These are phyloP conservation scores for Xiphydria camelus DNA, from an alignment of 2,888 invertebrate species.

Conservation along the genomic window DNA sequence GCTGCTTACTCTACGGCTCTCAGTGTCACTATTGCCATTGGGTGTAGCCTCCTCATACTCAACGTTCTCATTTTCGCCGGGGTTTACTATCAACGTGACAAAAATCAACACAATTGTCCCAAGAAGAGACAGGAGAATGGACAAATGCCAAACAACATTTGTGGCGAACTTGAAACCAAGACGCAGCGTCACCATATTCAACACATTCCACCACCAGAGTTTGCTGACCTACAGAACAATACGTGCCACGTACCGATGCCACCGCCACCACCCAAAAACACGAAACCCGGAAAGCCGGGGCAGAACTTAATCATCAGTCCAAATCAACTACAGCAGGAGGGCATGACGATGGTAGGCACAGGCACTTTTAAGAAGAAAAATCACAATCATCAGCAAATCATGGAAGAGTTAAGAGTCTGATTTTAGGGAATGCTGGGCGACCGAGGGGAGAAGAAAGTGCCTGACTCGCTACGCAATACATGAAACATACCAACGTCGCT, in stretches of 20 bases:
- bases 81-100: conserved; percentile 90
- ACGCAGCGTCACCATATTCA: conserved; percentile 80
- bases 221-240: conserved; percentile 77
- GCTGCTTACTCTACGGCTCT: conserved; percentile 89
- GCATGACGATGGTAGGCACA: conserved; percentile 71
- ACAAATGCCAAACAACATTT: conserved; percentile 86
- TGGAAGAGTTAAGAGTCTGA: conserved; percentile 88
- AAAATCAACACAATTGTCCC: conserved; percentile 61
- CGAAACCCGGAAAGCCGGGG: conserved; percentile 58
- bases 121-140: conserved; percentile 81
- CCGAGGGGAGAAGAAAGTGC: no score
- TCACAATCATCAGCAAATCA: conserved; percentile 59
- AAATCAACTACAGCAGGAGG: conserved; percentile 71
- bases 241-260: conserved; percentile 68
- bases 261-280: conserved; percentile 75
- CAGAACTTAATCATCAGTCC: conserved; percentile 63
- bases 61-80: conserved; percentile 94
- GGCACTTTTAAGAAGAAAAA: conserved; percentile 77
- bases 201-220: conserved; percentile 81
- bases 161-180: conserved; percentile 77
- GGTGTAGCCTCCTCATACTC: conserved; percentile 86
- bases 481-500: no score
- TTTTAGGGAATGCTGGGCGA: conserved; percentile 53
- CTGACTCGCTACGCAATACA: no score
- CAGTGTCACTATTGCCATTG: conserved; percentile 92